phyloP scores from a whole-genome alignment of 1,140 invertebrate species.

The Theocolax elegans region DNA sequence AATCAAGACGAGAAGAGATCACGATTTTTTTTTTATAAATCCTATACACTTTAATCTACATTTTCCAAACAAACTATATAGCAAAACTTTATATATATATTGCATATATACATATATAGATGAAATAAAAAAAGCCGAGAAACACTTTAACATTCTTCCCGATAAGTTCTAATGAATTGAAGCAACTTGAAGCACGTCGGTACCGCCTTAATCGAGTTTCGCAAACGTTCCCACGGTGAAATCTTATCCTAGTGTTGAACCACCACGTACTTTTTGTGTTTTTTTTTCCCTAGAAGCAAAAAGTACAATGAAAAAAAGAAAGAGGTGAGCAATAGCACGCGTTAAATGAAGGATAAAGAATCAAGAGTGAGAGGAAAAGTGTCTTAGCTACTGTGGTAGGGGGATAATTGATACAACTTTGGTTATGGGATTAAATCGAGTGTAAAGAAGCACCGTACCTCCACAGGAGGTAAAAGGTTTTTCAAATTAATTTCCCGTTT shows the following conservation, averaged over 20 bases:
- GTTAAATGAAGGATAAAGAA: slow-evolving; percentile 16
- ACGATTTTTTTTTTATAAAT: no score
- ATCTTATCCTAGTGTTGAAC: background rate
- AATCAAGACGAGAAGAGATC: no score
- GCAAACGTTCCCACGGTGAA: background rate
- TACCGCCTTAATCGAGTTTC: background rate
- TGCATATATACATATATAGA: no score
- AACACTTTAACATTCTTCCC: no score
- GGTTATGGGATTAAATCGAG: slow-evolving; percentile 51
- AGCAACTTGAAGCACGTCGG: background rate
- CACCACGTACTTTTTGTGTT: no score
- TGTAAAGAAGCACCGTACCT: slow-evolving; percentile 20
- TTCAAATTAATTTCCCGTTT: slow-evolving; percentile 51
- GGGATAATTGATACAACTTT: slow-evolving; percentile 51
- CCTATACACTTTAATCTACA: no score
- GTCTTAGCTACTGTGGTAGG: background rate
- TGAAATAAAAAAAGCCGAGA: no score
- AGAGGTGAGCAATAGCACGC: background rate
- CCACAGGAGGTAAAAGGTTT: slow-evolving; percentile 43
- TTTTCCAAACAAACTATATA: no score
- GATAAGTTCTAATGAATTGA: slow-evolving; percentile 13
- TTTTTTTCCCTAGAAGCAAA: no score
- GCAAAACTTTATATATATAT: no score
- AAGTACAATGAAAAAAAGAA: background rate
- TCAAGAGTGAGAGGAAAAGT: background rate